Evolutionary conservation across 2,797 vertebrate genomes (phyloP).

Genomic region (Avahi laniger): DNA sequence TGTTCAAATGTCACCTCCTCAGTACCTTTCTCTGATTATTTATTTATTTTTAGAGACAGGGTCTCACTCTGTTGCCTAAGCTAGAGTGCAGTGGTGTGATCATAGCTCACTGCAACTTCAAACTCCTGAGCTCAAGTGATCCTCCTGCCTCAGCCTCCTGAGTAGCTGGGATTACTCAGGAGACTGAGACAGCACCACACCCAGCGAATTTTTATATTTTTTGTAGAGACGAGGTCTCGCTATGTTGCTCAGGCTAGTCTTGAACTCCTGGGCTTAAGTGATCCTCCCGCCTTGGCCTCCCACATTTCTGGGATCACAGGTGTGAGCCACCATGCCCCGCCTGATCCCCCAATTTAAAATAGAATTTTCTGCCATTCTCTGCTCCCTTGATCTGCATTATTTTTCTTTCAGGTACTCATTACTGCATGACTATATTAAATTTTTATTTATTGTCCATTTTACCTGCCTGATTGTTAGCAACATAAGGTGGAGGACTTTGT

Average conservation of each 20-base stretch:
- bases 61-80: neutral
- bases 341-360: neutral
- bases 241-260: neutral
- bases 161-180: neutral
- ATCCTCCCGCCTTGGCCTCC: neutral
- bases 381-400: neutral
- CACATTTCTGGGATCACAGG: neutral
- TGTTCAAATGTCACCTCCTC: neutral
- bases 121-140: neutral
- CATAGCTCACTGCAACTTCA: neutral
- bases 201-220: neutral
- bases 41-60: neutral
- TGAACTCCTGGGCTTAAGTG: neutral
- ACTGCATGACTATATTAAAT: neutral
- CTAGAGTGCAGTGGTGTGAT: neutral
- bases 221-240: neutral
- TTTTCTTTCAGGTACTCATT: neutral
- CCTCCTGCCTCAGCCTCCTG: neutral
- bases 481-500: conserved; percentile 26
- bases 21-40: neutral
- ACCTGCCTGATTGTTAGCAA: conserved; percentile 29
- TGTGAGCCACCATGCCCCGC: neutral
- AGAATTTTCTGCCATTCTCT: neutral
- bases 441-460: conserved; percentile 41
- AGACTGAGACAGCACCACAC: neutral